Base-by-base conservation (phyloP, 1,140 invertebrate genomes). In the Reticulitermes speratus region DNA sequence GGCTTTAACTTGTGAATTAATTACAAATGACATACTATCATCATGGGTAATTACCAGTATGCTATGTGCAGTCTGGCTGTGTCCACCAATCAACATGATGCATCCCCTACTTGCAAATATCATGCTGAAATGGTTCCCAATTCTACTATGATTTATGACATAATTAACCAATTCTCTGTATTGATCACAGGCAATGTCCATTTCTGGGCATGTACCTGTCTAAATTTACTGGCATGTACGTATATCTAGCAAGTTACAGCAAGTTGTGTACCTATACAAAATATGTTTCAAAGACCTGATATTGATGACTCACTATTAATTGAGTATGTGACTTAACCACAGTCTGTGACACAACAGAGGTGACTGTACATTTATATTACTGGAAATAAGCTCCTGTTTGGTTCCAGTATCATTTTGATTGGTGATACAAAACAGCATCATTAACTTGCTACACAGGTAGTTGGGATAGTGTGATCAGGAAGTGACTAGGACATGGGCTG, bases 1-100 rank as follows among this genome's bases (percentile, higher is more conserved):
- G 59, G n/a, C 65, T 75, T 75, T 75, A 25, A 75, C 65, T 75
- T 30, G 59, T 75, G n/a, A 75, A 25, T 75, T 75, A 75, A 75
- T 75, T 65, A 65, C 21, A 25, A 30, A 25, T 30, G 65, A 75
- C 25, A n/a, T 25, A 75, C 65, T 75, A 30, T 25, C n/a, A 30
- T 2, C 65, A 75, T 30, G 65, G n/a, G 59, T 19, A 65, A 65
- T 11, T 65, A 65, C 59, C 59, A 65, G 16, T 65, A 65, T 21
- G 59, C 59, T 23, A n/a, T n/a, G 59, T 23, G 59, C 59, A 65
- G 59, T 65, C 19, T 19, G 21, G 19, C 59, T 75, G 25, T 75
- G 9, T 75, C 25, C 65, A 75, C 8, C 65, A 75, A 9, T 30
- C n/a, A 6, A 30, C 7, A 14, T 75, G 65, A 75, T n/a, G 25